These are phyloP conservation scores for Eurytoma californica DNA, from an alignment of 2,888 invertebrate species.

Conservation along the genomic window DNA sequence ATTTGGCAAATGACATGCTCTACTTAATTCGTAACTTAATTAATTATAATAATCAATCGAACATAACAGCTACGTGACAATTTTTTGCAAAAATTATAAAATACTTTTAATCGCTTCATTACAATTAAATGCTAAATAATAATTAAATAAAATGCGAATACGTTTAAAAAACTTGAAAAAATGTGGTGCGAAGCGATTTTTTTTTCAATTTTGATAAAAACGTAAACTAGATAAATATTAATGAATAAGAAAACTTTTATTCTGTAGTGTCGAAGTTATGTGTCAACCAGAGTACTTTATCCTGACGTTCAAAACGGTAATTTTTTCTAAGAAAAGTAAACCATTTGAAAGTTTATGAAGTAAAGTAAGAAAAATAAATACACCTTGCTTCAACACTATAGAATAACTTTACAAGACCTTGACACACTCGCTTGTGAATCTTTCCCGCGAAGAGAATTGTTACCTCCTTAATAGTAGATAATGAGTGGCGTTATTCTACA, in stretches of 20 bases:
- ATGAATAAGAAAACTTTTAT: conserved; percentile 11
- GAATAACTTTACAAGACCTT: conserved; percentile 43
- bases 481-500: not conserved
- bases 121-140: conserved; percentile 40
- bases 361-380: not conserved
- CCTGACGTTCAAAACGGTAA: too few relatives aligned
- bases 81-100: conserved; percentile 17
- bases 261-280: conserved; percentile 30
- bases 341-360: too few relatives aligned
- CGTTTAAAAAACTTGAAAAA: conserved; percentile 21
- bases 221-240: conserved; percentile 15
- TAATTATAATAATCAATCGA: conserved; percentile 23
- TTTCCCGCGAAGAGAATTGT: conserved; percentile 55
- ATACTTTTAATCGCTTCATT: conserved; percentile 36
- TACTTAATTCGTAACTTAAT: conserved; percentile 34
- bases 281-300: not conserved
- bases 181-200: conserved; percentile 9
- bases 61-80: conserved; percentile 35
- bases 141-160: conserved; percentile 33
- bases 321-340: too few relatives aligned
- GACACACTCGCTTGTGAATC: not conserved
- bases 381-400: conserved; percentile 35
- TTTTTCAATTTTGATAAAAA: conserved; percentile 21
- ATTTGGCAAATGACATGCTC: conserved; percentile 43
- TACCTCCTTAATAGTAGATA: not conserved